Evolutionary conservation across 2,888 invertebrate species (phyloP).

Genomic region (Platerodrilus igneus): DNA sequence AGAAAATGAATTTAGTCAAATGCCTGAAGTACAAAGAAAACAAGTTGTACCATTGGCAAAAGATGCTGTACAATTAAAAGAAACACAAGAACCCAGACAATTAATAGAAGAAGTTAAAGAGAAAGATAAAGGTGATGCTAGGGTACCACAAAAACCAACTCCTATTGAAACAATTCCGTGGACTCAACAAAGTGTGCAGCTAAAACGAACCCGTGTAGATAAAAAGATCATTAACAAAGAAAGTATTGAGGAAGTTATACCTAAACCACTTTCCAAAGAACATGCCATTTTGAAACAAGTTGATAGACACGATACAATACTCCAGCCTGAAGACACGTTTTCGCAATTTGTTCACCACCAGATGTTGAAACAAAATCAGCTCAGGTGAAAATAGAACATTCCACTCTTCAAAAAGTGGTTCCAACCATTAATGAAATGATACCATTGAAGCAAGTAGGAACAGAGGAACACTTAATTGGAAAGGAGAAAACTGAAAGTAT

Average conservation of each 20-base stretch:
- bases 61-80: slow-evolving; percentile 56
- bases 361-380: too few relatives aligned
- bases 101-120: slow-evolving; percentile 42
- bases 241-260: slow-evolving; percentile 48
- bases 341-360: too few relatives aligned
- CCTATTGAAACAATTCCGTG: slow-evolving; percentile 42
- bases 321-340: too few relatives aligned
- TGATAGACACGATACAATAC: too few relatives aligned
- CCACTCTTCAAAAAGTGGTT: too few relatives aligned
- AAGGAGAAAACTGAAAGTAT: slow-evolving; percentile 18
- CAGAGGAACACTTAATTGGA: slow-evolving; percentile 5
- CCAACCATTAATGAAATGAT: neutral
- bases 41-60: slow-evolving; percentile 58
- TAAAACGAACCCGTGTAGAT: slow-evolving; percentile 47
- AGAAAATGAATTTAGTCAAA: too few relatives aligned
- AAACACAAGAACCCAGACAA: too few relatives aligned
- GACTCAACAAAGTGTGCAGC: slow-evolving; percentile 57
- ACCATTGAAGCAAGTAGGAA: slow-evolving; percentile 1
- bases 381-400: too few relatives aligned
- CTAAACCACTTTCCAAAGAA: slow-evolving; percentile 50
- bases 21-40: neutral
- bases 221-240: slow-evolving; percentile 44
- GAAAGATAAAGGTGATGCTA: slow-evolving; percentile 36
- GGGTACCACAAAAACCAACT: slow-evolving; percentile 30
- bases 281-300: too few relatives aligned